Evolutionary conservation across 2,888 invertebrate species (phyloP).

Genomic region (Monochamus alternatus): DNA sequence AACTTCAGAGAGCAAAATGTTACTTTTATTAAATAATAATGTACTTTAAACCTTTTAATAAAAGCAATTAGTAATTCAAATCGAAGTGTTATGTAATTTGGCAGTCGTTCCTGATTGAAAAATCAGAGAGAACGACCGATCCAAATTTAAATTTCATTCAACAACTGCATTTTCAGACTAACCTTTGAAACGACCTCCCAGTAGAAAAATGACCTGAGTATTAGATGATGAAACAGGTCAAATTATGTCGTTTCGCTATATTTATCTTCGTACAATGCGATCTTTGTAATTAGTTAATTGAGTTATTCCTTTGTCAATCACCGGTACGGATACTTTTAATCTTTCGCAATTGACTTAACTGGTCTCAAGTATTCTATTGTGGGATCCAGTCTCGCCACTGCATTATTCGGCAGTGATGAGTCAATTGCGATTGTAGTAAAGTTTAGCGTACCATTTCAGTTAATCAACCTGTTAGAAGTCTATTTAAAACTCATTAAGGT

Average conservation of each 20-base stretch:
- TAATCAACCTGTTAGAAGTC: conserved; percentile 1
- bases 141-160: too few species aligned
- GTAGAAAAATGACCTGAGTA: background rate
- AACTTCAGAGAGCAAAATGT: too few species aligned
- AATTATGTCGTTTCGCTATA: background rate
- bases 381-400: conserved; percentile 1
- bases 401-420: conserved; percentile 5
- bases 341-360: conserved; percentile 18
- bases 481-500: too few species aligned
- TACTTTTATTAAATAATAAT: too few species aligned
- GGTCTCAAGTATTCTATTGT: conserved; percentile 15
- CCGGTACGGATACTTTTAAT: conserved; percentile 23
- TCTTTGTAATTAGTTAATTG: conserved; percentile 15
- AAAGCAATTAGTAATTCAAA: too few species aligned
- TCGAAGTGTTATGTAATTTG: too few species aligned
- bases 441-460: background rate
- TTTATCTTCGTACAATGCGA: background rate
- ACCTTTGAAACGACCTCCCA: background rate
- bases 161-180: too few species aligned
- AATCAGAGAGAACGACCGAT: too few species aligned
- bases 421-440: conserved; percentile 7
- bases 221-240: conserved; percentile 2
- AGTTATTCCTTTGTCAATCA: conserved; percentile 23
- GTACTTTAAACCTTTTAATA: too few species aligned
- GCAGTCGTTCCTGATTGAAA: too few species aligned